Base-by-base conservation (phyloP, 1,140 invertebrate genomes). In the Ectropis grisescens region DNA sequence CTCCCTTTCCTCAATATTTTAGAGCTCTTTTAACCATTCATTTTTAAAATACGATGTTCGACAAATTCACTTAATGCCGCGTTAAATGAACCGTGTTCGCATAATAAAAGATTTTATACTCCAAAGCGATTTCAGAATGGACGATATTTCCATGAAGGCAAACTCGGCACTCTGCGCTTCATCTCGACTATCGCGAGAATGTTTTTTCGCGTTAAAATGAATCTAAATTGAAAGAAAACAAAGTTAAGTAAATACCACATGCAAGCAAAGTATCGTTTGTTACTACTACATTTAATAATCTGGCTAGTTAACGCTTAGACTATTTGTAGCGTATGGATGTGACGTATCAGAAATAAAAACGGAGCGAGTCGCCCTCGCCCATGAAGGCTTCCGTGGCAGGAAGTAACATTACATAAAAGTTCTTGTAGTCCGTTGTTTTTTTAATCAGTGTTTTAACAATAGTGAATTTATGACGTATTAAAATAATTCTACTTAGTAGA, bases 71-170 rank as follows among this genome's bases (percentile, higher is more conserved):
- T 71, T 69, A 72, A 69, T 72, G 61, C 66, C 50, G 55, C 58
- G 65, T 70, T 71, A 72, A 80, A 76, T 76, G 75, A 80, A 80
- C 68, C 61, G 64, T 75, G 52, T 56, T 70, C 64, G 64, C 60
- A 66, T 72, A 70, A 72, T 72, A 75, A 75, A 75, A 72, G 72
- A 78, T 69, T 75, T 72, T 75, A 68, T 69, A 68, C 58, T 70
- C 47, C 52, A 61, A 68, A 70, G 51, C 58, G 64, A 71, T 79
- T 72, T 66, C 57, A 59, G 51, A 69, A 69, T 52, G 58, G 57
- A 55, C 50, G 49, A 60, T 70, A 70, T 70, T 65, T 61, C 50
- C 50, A 59, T 57, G 48, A 49, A 19, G 16, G 45, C 46, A 52
- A 54, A 33, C 47, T 44, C 53, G 42, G 42, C 45, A 50, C 52